phyloP scores from a whole-genome alignment of 2,797 vertebrate genomes.

The Thripadectes ignobilis region DNA sequence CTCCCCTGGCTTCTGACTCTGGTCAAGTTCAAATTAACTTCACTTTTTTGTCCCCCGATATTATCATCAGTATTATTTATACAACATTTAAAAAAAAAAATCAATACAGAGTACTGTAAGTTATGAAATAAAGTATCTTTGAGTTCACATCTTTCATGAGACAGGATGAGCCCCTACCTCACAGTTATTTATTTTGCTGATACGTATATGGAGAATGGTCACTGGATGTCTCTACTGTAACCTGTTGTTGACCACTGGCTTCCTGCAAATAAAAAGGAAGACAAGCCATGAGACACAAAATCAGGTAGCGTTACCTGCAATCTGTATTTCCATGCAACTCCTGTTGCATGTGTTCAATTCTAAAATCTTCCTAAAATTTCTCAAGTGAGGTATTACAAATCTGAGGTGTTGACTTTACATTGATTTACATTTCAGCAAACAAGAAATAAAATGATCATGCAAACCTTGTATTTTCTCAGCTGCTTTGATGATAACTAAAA shows the following conservation, averaged over 20 bases:
- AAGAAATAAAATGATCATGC: neutral
- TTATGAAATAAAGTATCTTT: neutral
- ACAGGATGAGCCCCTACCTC: conserved; percentile 76
- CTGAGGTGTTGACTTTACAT: neutral
- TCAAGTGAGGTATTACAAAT: neutral
- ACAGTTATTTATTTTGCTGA: conserved; percentile 95
- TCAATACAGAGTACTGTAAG: neutral
- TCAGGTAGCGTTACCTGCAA: neutral
- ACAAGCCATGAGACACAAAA: conserved; percentile 19
- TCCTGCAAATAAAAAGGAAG: conserved; percentile 82
- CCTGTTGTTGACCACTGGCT: conserved; percentile 89
- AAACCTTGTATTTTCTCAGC: neutral
- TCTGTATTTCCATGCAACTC: neutral
- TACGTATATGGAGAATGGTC: conserved; percentile 96
- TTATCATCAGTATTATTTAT: neutral
- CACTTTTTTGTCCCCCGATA: neutral
- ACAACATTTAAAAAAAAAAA: neutral
- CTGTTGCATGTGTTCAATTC: neutral
- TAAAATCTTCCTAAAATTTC: neutral
- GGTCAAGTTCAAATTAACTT: neutral
- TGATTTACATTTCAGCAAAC: neutral
- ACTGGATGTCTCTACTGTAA: conserved; percentile 88
- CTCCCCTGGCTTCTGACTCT: neutral
- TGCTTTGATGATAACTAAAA: neutral
- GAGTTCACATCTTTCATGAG: conserved; percentile 16